Evolutionary conservation across 2,888 invertebrate genomes (phyloP).

Genomic region (Hydrotaea diabolus): DNA sequence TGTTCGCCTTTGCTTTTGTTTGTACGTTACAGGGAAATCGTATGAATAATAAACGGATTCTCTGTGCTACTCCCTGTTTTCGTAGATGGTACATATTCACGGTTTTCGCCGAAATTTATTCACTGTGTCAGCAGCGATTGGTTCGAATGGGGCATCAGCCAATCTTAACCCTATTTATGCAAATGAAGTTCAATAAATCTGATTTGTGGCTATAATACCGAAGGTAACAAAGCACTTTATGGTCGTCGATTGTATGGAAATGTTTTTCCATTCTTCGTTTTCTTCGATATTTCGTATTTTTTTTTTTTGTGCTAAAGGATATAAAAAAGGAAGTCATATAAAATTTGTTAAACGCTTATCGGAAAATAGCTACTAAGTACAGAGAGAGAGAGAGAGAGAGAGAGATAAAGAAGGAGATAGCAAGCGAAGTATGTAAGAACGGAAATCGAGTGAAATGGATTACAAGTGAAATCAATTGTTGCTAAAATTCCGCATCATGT

Average conservation of each 20-base stretch:
- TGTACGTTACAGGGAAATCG: no score
- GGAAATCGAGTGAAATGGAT: constrained; percentile 10
- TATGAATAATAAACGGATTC: no score
- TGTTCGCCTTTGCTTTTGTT: no score
- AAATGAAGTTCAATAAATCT: constrained; percentile 37
- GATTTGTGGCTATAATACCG: not conserved
- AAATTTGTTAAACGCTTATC: not conserved
- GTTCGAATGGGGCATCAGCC: not conserved
- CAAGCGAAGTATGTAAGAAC: not conserved
- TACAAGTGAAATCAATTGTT: not conserved
- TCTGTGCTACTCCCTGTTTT: no score
- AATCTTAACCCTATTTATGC: constrained; percentile 22
- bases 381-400: no score
- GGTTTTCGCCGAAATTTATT: no score
- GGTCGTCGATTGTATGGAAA: not conserved
- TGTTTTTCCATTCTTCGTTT: not conserved
- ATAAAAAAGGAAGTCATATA: not conserved
- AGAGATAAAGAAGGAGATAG: no score
- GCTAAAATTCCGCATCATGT: not conserved
- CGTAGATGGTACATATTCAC: no score
- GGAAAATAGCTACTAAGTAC: not conserved
- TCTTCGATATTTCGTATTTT: no score
- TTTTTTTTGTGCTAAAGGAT: not conserved
- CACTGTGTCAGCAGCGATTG: no score
- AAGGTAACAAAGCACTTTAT: constrained; percentile 5